Evolutionary conservation across 2,888 invertebrate species (phyloP), one percentile per base, ranked within the genome.

Genomic region (Adineta ricciae): DNA sequence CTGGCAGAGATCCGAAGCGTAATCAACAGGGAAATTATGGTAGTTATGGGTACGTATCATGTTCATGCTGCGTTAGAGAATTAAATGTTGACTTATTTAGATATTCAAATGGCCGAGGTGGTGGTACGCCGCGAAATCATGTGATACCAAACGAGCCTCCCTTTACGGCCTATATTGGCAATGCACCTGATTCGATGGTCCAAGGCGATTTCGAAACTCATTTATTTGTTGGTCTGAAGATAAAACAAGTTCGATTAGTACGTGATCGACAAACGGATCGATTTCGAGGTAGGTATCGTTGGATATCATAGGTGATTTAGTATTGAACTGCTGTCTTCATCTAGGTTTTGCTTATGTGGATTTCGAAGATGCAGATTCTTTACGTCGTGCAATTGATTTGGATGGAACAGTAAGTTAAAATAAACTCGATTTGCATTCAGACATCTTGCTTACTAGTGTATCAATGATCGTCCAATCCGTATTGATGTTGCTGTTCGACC

Each of bases 221-320:
- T n/a, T 27, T 72, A 78, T 32, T 83, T 56, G 46, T 27, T 50
- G 84, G 84, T 86, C 72, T 86, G 24, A 72, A 46, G 32, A 94
- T 96, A 86, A 95, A 95, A 92, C 95, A 93, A 92, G 94, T 96
- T 87, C 93, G 97, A 88, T 92, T 97, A 91, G 96, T 97, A 73
- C 94, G 95, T 92, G 97, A 97, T 91, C 94, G 93, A 90, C 96
- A 97, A 88, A 96, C 96, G 83, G 97, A 96, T 91, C 93, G 93
- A 91, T 97, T 97, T 91, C 97, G 97, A 92, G 96, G 96, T 89
- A 86, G 49, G 14, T 16, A 19, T 19, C 2, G 3, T 50, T 50
- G 8, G 5, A 52, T 50, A 41, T 52, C 16, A 32, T 84, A 24
- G 2, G 14, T 3, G 2, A 16, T 50, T 9, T 16, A 50, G 2